Evolutionary conservation across 2,113 vertebrate species (phyloP), one percentile per base, ranked within the genome.

Genomic region (Microtus richardsoni): DNA sequence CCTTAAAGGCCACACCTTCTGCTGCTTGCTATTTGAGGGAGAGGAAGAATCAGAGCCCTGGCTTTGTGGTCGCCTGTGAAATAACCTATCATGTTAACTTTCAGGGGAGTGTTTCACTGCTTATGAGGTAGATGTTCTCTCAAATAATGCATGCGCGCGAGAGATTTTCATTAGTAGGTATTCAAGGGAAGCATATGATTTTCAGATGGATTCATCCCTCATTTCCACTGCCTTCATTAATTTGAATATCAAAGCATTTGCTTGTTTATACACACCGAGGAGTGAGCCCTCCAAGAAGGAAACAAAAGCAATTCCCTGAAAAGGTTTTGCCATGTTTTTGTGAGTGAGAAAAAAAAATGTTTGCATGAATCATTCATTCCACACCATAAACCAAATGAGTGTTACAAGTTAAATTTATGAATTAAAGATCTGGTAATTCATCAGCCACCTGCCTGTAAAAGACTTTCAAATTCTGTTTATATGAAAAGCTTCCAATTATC

Each of bases 241-340:
- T 97, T 97, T 97, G 97, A 97, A 97, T 98, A 96, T 98, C 97
- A 98, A 98, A 98, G 96, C 83, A 47, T 89, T 97, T 95, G 88
- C 75, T 97, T 97, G 91, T 98, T 83, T 33, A 77, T 96, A 44
- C 60, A 68, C 85, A 58, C 30, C 80, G 89, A 98, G 93, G 92
- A 97, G 88, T 94, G 77, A 97, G 60, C 86, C 78, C 95, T 96
- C 88, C 94, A 95, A 89, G 70, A 92, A 58, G 64, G 94, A 95
- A 88, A 98, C 91, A 97, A 97, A 93, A 96, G 39, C 86, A 94
- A 64, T 91, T 68, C 60, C 71, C 71, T 92, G 92, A 89, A 60
- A 97, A 93, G 95, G 41, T 97, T 98, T 97, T 96, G 94, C 80
- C 66, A 80, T 87, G 82, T 78, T 92, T 97, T 97, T 95, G 95